Conservation (phyloP, 2,113 vertebrate genomes). For the Forbesichthys agassizii region DNA sequence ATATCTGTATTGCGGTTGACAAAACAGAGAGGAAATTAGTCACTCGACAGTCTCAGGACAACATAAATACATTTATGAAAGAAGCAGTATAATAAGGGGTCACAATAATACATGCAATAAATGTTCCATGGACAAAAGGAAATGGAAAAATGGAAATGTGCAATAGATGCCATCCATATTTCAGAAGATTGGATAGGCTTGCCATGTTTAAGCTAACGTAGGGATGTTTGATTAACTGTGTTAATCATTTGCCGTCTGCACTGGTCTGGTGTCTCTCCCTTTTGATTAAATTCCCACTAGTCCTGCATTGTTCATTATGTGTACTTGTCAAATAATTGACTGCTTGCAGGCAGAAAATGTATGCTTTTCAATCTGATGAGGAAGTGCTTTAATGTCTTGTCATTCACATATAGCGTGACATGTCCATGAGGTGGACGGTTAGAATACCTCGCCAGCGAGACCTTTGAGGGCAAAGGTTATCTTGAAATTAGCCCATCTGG, state of each 20-base stretch:
- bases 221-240: slow-evolving; percentile 76
- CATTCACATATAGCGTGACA: slow-evolving; percentile 62
- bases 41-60: slow-evolving; percentile 24
- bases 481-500: slow-evolving; percentile 35
- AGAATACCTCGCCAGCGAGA: slow-evolving; percentile 21
- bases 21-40: slow-evolving; percentile 43
- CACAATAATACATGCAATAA: slow-evolving; percentile 57
- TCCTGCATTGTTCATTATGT: slow-evolving; percentile 77
- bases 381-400: slow-evolving; percentile 74
- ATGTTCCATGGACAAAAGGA: slow-evolving; percentile 52
- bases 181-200: slow-evolving; percentile 67
- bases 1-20: slow-evolving; percentile 31
- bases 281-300: slow-evolving; percentile 76
- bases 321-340: slow-evolving; percentile 76
- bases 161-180: slow-evolving; percentile 63
- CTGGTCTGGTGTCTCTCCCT: slow-evolving; percentile 64
- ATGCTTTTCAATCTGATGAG: slow-evolving; percentile 70
- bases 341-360: slow-evolving; percentile 68
- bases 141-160: slow-evolving; percentile 64
- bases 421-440: slow-evolving; percentile 43
- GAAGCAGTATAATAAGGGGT: slow-evolving; percentile 53
- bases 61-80: slow-evolving; percentile 55
- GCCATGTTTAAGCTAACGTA: slow-evolving; percentile 72
- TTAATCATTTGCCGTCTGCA: slow-evolving; percentile 77
- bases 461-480: slow-evolving; percentile 51